Conservation (phyloP, 2,797 vertebrate species). For the Remorina albescens region DNA sequence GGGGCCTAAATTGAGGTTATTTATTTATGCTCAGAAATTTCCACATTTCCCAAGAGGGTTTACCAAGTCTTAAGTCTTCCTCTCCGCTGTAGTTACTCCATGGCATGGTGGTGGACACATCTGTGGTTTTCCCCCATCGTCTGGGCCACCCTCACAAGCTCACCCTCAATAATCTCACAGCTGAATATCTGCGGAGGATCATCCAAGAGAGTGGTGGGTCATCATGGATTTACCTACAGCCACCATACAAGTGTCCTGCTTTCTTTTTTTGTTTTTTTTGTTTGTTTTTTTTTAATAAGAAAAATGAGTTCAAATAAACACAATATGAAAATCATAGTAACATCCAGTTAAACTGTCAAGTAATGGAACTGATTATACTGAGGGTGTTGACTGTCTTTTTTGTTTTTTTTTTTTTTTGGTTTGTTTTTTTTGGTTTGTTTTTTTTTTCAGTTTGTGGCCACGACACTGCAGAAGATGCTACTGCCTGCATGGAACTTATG, state of each 20-base stretch:
- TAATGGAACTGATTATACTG: background rate
- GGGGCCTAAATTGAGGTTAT: background rate
- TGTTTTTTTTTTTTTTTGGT: no score
- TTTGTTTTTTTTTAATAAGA: no score
- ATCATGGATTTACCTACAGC: constrained; percentile 32
- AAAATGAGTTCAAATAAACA: constrained; percentile 38
- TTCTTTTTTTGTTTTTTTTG: background rate
- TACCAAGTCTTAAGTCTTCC: constrained; percentile 5
- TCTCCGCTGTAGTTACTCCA: constrained; percentile 85
- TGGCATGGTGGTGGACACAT: constrained; percentile 84
- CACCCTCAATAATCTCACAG: constrained; percentile 82
- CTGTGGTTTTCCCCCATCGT: constrained; percentile 85
- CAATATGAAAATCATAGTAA: background rate
- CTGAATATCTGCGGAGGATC: constrained; percentile 86
- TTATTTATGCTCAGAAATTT: background rate
- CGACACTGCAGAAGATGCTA: constrained; percentile 84
- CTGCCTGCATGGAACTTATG: constrained; percentile 87
- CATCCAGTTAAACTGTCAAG: no score
- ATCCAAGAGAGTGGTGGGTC: constrained; percentile 88
- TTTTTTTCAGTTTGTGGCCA: constrained; percentile 81
- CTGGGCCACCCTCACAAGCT: constrained; percentile 87
- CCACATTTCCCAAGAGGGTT: background rate
- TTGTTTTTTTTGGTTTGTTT: constrained; percentile 7
- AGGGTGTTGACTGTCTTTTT: background rate
- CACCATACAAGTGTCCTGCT: background rate